Percentiles rank a stretch among this genome's conserved stretches.
Evolutionary conservation across 35 echinoderm and acorn worm species (phyloP).

Genomic region (Patiria miniata): DNA sequence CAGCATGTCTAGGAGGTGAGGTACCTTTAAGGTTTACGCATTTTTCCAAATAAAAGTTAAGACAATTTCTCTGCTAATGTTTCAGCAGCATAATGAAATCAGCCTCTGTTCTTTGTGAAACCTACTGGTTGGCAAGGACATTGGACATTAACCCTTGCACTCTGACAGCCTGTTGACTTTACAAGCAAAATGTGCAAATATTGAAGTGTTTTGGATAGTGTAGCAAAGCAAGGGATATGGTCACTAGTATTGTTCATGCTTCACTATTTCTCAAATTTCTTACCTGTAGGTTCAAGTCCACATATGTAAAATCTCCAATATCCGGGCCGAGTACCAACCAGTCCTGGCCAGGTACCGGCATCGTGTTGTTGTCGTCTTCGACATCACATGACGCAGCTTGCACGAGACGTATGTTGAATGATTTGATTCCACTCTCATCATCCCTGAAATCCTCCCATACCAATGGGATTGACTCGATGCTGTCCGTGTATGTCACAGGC

Average conservation of each 20-base stretch:
- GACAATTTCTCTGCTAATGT: too few relatives aligned
- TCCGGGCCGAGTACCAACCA: not conserved
- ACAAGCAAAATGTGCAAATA: too few relatives aligned
- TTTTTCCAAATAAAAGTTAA: too few relatives aligned
- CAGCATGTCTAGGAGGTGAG: too few relatives aligned
- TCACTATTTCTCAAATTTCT: not conserved
- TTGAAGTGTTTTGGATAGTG: not conserved
- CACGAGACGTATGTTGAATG: conserved; percentile 12
- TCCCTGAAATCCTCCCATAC: conserved; percentile 8
- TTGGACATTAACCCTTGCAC: too few relatives aligned
- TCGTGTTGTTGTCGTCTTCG: not conserved
- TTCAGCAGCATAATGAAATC: too few relatives aligned
- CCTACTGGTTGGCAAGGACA: too few relatives aligned
- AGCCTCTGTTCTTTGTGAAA: too few relatives aligned
- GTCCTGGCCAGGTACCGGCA: not conserved
- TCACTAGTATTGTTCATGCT: not conserved
- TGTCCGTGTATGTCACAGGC: not conserved
- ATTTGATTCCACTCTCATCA: not conserved
- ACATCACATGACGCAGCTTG: not conserved
- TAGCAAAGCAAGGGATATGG: not conserved
- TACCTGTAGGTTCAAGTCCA: not conserved
- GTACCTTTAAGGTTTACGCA: too few relatives aligned
- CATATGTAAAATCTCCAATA: not conserved
- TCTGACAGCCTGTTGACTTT: too few relatives aligned
- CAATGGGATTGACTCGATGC: not conserved